phyloP scores from a whole-genome alignment of 2,888 invertebrate species.

The Drosophila limbata region DNA sequence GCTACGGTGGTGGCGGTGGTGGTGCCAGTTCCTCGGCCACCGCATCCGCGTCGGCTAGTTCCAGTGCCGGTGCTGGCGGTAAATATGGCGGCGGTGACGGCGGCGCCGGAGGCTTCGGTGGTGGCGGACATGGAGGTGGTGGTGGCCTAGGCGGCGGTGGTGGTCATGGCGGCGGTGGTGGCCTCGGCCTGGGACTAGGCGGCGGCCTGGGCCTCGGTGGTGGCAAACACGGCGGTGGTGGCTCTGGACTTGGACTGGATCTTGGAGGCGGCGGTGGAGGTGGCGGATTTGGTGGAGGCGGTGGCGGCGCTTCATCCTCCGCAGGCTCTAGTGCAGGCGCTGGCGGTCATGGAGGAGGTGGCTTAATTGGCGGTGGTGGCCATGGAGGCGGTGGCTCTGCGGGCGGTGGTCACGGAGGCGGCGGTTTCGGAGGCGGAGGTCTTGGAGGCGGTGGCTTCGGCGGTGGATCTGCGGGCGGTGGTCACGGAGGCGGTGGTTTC shows the following conservation, averaged over 20 bases:
- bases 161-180: conserved; percentile 13
- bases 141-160: conserved; percentile 31
- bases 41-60: conserved; percentile 54
- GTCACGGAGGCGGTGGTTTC: conserved; percentile 17
- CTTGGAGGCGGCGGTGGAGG: conserved; percentile 26
- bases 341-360: conserved; percentile 24
- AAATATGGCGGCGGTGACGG: conserved; percentile 39
- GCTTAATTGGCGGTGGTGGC: conserved; percentile 10
- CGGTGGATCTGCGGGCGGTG: conserved; percentile 32
- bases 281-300: conserved; percentile 16
- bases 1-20: conserved; percentile 59
- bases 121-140: conserved; percentile 12
- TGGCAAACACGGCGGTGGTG: conserved; percentile 37
- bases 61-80: conserved; percentile 35
- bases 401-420: conserved; percentile 23
- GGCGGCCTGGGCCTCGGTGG: conserved; percentile 30
- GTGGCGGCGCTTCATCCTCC: conserved; percentile 16
- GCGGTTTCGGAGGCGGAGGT: conserved; percentile 11
- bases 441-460: conserved; percentile 29
- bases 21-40: conserved; percentile 42
- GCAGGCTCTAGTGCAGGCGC: conserved; percentile 23
- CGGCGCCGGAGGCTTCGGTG: conserved; percentile 22
- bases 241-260: conserved; percentile 24
- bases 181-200: conserved; percentile 40
- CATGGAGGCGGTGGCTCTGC: conserved; percentile 27